These are phyloP conservation scores for Rhagologus leucostigma DNA, from an alignment of 2,113 vertebrate species.

Conservation along the genomic window DNA sequence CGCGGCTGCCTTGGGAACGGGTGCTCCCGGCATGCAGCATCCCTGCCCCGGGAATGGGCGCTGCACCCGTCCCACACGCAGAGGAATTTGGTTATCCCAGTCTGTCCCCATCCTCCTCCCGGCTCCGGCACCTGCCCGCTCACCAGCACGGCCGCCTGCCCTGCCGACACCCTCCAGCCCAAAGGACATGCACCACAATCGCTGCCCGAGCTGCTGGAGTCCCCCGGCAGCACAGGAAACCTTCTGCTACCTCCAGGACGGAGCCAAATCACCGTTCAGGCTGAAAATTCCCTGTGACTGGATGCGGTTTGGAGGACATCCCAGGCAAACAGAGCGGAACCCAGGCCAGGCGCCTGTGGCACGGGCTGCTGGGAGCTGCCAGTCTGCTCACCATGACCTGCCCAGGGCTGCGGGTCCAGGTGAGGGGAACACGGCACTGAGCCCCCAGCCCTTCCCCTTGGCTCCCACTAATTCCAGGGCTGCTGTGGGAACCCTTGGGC, in stretches of 20 bases:
- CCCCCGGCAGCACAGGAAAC: neutral
- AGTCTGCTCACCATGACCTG: rapidly evolving
- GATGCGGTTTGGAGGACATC: neutral
- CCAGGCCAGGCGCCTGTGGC: neutral
- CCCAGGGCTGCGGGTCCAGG: neutral
- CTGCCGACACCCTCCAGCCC: neutral
- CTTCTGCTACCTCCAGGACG: conserved; percentile 4
- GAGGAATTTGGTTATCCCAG: rapidly evolving
- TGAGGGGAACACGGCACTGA: rapidly evolving
- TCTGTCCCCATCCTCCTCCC: neutral
- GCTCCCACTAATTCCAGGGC: rapidly evolving
- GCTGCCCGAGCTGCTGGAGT: neutral
- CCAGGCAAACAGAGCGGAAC: neutral
- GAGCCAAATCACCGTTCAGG: conserved; percentile 36
- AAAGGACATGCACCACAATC: rapidly evolving
- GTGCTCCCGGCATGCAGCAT: rapidly evolving
- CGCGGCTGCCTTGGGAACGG: rapidly evolving
- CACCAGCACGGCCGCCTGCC: neutral
- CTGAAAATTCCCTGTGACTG: conserved; percentile 55
- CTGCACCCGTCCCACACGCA: rapidly evolving
- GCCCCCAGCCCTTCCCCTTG: neutral
- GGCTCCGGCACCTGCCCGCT: rapidly evolving
- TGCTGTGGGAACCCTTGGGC: neutral
- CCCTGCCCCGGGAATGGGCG: rapidly evolving
- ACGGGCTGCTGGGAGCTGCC: neutral